Percentiles rank a stretch among this genome's conserved stretches.
Evolutionary conservation across 2,797 vertebrate genomes (phyloP).

Genomic region (Phaenicophaeus curvirostris): DNA sequence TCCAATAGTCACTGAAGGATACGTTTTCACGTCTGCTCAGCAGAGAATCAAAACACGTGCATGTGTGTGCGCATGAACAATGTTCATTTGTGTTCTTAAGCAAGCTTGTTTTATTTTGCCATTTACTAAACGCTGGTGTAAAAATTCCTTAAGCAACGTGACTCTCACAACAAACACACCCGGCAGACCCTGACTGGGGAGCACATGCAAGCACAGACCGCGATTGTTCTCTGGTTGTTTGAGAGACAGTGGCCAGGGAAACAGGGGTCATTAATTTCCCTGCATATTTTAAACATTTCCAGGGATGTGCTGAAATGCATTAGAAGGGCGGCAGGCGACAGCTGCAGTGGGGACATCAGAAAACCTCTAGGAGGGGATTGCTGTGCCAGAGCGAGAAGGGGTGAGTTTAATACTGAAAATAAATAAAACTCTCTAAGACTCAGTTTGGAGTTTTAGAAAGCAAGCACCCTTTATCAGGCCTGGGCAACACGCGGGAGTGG

Average conservation of each 20-base stretch:
- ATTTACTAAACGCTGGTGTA: conserved; percentile 31
- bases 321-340: not conserved
- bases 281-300: conserved; percentile 3
- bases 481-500: too few relatives aligned
- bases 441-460: too few relatives aligned
- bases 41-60: not conserved
- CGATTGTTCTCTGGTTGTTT: conserved; percentile 18
- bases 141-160: conserved; percentile 39
- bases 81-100: conserved; percentile 5
- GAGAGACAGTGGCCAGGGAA: conserved; percentile 35
- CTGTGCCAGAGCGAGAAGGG: not conserved
- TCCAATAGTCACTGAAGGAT: not conserved
- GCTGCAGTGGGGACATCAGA: not conserved
- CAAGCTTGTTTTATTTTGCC: conserved; percentile 31
- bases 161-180: conserved; percentile 46
- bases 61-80: not conserved
- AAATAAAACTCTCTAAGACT: too few relatives aligned
- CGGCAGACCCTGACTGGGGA: not conserved
- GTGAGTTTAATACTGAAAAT: too few relatives aligned
- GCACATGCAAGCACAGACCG: not conserved
- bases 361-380: not conserved
- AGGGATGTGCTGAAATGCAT: not conserved
- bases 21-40: not conserved
- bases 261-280: conserved; percentile 10
- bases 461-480: too few relatives aligned